These are phyloP conservation scores for Xylocopa sonorina DNA, from an alignment of 1,140 invertebrate genomes.

Conservation along the genomic window DNA sequence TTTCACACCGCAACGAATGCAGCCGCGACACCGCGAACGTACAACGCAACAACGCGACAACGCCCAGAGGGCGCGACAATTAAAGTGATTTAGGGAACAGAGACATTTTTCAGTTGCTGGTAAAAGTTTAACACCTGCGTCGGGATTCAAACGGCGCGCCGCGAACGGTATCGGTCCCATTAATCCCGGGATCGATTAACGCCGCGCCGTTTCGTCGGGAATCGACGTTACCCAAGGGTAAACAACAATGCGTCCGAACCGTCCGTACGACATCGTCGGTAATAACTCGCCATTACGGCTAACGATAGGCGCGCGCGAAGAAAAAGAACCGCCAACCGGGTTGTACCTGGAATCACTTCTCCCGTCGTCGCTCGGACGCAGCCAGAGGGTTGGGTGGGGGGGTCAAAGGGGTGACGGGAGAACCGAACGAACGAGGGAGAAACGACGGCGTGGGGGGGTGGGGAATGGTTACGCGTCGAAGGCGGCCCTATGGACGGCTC, in stretches of 20 bases:
- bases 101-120: slow-evolving; percentile 48
- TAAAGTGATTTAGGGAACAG: slow-evolving; percentile 49
- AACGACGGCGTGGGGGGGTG: background rate
- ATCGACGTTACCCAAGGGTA: slow-evolving; percentile 46
- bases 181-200: slow-evolving; percentile 61
- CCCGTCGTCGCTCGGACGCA: background rate
- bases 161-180: slow-evolving; percentile 15
- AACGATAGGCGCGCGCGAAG: slow-evolving; percentile 43
- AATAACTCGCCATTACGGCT: slow-evolving; percentile 71
- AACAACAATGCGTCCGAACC: slow-evolving; percentile 51
- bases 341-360: slow-evolving; percentile 59
- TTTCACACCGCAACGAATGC: background rate
- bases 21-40: background rate
- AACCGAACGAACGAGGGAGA: background rate
- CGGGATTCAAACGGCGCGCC: slow-evolving; percentile 32
- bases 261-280: slow-evolving; percentile 32
- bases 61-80: slow-evolving; percentile 10
- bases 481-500: slow-evolving; percentile 70
- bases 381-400: background rate
- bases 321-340: slow-evolving; percentile 39
- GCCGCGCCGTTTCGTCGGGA: slow-evolving; percentile 42
- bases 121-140: slow-evolving; percentile 51
- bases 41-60: no score
- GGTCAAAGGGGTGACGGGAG: background rate
- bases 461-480: slow-evolving; percentile 63